Conservation (phyloP, 2,888 invertebrate genomes). For the Apocheima hispidaria region DNA sequence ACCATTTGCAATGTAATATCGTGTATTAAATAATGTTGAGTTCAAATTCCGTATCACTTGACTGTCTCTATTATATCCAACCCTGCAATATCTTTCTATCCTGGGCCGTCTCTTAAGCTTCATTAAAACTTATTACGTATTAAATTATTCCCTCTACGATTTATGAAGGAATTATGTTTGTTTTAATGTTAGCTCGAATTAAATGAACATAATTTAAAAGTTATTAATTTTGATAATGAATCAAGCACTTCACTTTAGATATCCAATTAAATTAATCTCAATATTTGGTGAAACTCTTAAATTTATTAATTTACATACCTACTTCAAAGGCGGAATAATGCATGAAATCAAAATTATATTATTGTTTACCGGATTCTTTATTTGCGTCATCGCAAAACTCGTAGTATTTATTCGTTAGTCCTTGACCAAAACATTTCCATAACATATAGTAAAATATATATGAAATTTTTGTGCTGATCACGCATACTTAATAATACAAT, state of each 20-base stretch:
- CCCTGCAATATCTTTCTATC: constrained; percentile 41
- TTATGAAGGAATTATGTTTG: constrained; percentile 46
- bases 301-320: constrained; percentile 2
- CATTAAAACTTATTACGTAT: constrained; percentile 53
- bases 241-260: constrained; percentile 1
- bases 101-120: constrained; percentile 44
- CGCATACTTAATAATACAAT: not conserved
- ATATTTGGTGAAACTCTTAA: not conserved
- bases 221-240: constrained; percentile 12
- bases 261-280: not conserved
- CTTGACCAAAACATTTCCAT: constrained; percentile 18
- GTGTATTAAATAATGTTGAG: constrained; percentile 44
- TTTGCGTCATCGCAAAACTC: constrained; percentile 32
- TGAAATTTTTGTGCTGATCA: not conserved
- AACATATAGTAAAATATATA: not conserved
- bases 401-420: constrained; percentile 17
- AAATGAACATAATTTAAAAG: constrained; percentile 43
- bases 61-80: constrained; percentile 46
- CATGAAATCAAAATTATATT: constrained; percentile 35
- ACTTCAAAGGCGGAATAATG: constrained; percentile 29
- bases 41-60: constrained; percentile 47
- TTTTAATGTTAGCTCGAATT: constrained; percentile 46
- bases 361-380: constrained; percentile 28
- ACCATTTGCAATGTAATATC: constrained; percentile 6
- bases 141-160: constrained; percentile 51